Conservation (phyloP, 2,888 invertebrate genomes). For the Lasius fuliginosus region DNA sequence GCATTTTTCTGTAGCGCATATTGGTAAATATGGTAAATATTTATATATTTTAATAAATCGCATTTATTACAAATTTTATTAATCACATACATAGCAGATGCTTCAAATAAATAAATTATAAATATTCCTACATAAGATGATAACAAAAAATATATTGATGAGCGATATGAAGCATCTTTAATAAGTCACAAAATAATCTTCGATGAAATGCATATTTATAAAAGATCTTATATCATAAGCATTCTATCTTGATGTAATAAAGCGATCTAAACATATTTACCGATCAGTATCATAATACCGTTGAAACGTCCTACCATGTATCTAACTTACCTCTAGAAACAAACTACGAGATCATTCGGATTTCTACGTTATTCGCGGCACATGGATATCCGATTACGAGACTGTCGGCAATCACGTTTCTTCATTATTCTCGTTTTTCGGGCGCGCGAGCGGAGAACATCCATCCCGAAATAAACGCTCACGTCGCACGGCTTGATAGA, state of each 20-base stretch:
- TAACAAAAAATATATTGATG: not conserved
- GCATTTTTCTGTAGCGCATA: not conserved
- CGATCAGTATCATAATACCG: not conserved
- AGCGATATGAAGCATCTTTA: not conserved
- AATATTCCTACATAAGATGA: not conserved
- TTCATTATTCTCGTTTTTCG: conserved; percentile 41
- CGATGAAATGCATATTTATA: not conserved
- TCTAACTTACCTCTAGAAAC: not conserved
- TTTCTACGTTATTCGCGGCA: conserved; percentile 27
- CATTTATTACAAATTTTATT: not conserved
- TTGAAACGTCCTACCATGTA: not conserved
- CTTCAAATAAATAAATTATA: not conserved
- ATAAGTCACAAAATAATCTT: not conserved
- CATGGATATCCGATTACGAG: conserved; percentile 39
- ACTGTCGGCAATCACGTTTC: conserved; percentile 46
- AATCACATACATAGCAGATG: not conserved
- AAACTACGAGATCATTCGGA: conserved; percentile 12
- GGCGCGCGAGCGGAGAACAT: conserved; percentile 11
- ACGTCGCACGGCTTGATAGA: conserved; percentile 51
- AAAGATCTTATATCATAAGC: not conserved
- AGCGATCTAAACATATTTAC: not conserved
- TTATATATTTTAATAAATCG: conserved; percentile 5
- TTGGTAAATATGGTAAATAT: conserved; percentile 12
- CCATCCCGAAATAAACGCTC: conserved; percentile 45
- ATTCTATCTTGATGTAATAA: conserved; percentile 5